Evolutionary conservation across 2,113 vertebrate genomes (phyloP).

Genomic region (Uropsilus gracilis): DNA sequence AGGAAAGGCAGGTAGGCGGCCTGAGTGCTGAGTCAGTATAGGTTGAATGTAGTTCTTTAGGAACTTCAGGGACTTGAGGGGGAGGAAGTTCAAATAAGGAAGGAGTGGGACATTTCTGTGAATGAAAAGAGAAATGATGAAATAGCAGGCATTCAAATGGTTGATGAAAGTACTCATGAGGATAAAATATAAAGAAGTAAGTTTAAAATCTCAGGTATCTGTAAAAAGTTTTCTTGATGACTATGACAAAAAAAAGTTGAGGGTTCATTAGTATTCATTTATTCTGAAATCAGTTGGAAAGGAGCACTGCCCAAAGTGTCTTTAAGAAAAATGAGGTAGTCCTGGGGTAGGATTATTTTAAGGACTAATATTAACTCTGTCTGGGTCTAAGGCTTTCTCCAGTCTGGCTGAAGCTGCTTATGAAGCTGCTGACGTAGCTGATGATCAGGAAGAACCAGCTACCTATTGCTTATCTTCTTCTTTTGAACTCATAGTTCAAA

Average conservation of each 20-base stretch:
- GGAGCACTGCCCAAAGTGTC: not conserved
- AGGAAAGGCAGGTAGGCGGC: not conserved
- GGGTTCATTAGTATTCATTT: not conserved
- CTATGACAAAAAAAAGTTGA: not conserved
- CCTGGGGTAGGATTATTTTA: not conserved
- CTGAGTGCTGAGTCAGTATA: not conserved
- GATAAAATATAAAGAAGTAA: not conserved
- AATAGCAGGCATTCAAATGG: not conserved
- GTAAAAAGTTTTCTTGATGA: not conserved
- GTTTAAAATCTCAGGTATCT: not conserved
- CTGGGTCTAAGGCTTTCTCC: constrained; percentile 92
- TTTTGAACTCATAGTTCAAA: constrained; percentile 99
- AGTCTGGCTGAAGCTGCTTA: constrained; percentile 98
- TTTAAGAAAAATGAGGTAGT: not conserved
- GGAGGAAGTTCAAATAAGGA: not conserved
- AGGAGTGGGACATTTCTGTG: not conserved
- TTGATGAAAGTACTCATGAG: not conserved
- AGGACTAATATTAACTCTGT: not conserved
- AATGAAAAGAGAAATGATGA: not conserved
- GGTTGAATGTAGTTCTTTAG: not conserved
- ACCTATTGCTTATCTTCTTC: constrained; percentile 98
- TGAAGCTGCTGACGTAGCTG: constrained; percentile 96
- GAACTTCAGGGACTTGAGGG: not conserved
- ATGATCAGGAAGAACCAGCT: constrained; percentile 97
- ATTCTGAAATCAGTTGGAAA: not conserved